Conservation (phyloP, 2,113 vertebrate genomes). For the Paramormyrops kingsleyae region DNA sequence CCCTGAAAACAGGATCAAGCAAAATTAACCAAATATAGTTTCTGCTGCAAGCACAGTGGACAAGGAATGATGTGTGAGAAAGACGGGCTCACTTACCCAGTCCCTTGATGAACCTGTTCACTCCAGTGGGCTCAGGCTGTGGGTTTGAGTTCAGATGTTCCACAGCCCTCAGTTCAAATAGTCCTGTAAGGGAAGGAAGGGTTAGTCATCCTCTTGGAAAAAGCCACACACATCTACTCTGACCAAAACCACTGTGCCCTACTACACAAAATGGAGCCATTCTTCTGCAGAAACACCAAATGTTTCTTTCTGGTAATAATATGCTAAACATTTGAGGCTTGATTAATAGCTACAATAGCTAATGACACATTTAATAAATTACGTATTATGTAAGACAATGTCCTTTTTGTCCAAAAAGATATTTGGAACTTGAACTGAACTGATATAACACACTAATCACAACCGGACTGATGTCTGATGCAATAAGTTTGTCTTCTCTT, state of each 20-base stretch:
- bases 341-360: background rate
- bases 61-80: background rate
- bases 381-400: background rate
- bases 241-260: background rate
- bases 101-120: constrained; percentile 89
- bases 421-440: background rate
- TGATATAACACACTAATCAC: background rate
- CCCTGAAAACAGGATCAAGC: constrained; percentile 41
- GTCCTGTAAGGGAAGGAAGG: constrained; percentile 56
- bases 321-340: background rate
- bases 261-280: background rate
- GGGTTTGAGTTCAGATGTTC: constrained; percentile 80
- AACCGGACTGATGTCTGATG: background rate
- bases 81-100: constrained; percentile 77
- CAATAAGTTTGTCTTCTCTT: background rate
- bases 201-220: constrained; percentile 10
- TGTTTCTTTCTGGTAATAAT: background rate
- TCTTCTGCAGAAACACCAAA: background rate
- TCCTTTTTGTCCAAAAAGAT: background rate
- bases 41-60: background rate
- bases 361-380: no score
- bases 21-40: background rate
- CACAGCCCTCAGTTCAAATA: constrained; percentile 84
- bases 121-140: constrained; percentile 73
- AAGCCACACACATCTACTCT: constrained; percentile 8